Conservation (phyloP, 92 coral and sea anemone genomes). For the Blastomussa wellsi region DNA sequence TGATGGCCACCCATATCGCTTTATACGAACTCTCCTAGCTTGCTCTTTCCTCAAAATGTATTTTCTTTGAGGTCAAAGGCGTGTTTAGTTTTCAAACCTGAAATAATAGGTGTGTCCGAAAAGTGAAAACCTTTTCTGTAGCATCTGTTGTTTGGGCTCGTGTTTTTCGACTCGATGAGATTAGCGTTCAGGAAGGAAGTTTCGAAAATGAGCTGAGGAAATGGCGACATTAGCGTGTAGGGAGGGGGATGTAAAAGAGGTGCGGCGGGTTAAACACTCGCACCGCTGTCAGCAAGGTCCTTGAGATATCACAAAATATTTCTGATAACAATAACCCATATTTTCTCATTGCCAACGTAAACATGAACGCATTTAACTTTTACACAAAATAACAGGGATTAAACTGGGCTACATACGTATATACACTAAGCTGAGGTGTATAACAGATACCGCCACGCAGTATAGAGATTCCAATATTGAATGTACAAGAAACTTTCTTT, state of each 20-base stretch:
- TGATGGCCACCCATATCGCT: slow-evolving; percentile 33
- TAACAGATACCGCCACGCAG: not conserved
- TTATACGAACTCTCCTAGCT: not conserved
- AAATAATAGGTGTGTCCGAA: slow-evolving; percentile 33
- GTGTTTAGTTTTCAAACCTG: slow-evolving; percentile 41
- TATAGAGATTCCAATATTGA: not conserved
- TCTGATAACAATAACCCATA: slow-evolving; percentile 74
- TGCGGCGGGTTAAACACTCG: slow-evolving; percentile 58
- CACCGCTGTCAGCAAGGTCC: slow-evolving; percentile 84
- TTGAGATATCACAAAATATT: slow-evolving; percentile 79
- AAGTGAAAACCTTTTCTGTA: slow-evolving; percentile 2
- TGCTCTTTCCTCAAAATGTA: not conserved
- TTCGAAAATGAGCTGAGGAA: slow-evolving; percentile 54
- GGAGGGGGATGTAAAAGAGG: slow-evolving; percentile 39
- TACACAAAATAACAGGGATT: not conserved
- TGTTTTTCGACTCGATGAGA: slow-evolving; percentile 30
- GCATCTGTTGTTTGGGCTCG: slow-evolving; percentile 30
- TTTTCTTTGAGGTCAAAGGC: slow-evolving; percentile 48
- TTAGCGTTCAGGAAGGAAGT: slow-evolving; percentile 72
- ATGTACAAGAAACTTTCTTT: not conserved
- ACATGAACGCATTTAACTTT: not conserved
- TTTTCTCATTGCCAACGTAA: slow-evolving; percentile 62
- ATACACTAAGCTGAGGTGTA: not conserved
- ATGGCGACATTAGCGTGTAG: slow-evolving; percentile 44
- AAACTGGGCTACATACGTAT: not conserved